phyloP scores from a whole-genome alignment of 1,140 invertebrate genomes.

The Aphelinus atriplicis region DNA sequence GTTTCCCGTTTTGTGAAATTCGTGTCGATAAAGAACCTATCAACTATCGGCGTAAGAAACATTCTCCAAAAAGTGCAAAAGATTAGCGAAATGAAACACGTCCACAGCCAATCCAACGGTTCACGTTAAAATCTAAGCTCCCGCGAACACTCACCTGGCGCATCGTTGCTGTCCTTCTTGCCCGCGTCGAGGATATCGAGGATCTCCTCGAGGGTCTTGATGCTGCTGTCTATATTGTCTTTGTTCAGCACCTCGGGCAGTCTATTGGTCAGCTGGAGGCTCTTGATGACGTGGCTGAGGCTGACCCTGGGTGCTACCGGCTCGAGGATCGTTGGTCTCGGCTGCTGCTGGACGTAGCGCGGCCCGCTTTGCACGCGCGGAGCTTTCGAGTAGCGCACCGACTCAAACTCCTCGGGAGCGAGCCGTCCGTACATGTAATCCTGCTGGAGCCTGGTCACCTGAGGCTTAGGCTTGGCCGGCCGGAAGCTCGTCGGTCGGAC shows the following conservation, averaged over 20 bases:
- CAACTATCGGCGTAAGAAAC: too few relatives aligned
- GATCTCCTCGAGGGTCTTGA: constrained; percentile 78
- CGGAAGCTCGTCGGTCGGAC: background rate
- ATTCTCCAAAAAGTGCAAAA: too few relatives aligned
- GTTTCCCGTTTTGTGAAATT: too few relatives aligned
- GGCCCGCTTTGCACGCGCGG: background rate
- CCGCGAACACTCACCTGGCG: constrained; percentile 1
- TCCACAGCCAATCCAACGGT: too few relatives aligned
- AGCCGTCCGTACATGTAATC: constrained; percentile 9
- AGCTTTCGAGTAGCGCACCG: constrained; percentile 46
- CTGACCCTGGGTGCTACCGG: constrained; percentile 20
- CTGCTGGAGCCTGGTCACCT: background rate
- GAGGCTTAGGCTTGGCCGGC: background rate
- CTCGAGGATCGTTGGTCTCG: constrained; percentile 1
- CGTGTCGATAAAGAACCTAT: too few relatives aligned
- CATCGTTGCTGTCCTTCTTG: constrained; percentile 41
- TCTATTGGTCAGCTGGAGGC: constrained; percentile 77
- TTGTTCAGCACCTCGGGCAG: constrained; percentile 78
- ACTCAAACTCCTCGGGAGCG: constrained; percentile 50
- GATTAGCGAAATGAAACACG: too few relatives aligned
- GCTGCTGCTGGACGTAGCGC: background rate
- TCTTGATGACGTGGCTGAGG: constrained; percentile 61
- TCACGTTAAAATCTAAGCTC: too few relatives aligned
- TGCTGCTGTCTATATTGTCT: constrained; percentile 81
- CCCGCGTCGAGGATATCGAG: constrained; percentile 70